Conservation (phyloP, 2,888 invertebrate species). For the Plagiodera versicolora region DNA sequence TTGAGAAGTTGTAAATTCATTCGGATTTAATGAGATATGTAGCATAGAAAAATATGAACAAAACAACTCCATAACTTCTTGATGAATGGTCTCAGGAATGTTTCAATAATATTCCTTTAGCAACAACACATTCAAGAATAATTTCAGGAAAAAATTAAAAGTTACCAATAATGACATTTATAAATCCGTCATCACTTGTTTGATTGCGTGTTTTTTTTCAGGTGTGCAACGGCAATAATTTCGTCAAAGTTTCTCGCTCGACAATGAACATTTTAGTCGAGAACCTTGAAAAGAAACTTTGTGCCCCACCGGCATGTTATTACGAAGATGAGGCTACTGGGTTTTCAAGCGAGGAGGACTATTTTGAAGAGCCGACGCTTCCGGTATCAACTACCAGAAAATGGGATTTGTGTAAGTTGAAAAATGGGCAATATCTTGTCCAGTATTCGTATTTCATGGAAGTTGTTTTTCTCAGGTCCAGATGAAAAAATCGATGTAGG, state of each 20-base stretch:
- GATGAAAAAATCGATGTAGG: conserved; percentile 51
- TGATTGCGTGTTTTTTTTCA: conserved; percentile 35
- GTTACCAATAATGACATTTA: too few relatives aligned
- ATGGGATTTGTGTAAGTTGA: conserved; percentile 49
- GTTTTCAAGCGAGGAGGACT: conserved; percentile 51
- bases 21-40: too few relatives aligned
- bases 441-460: too few relatives aligned
- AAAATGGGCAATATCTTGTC: too few relatives aligned
- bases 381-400: conserved; percentile 38
- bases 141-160: too few relatives aligned
- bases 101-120: too few relatives aligned
- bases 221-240: conserved; percentile 58
- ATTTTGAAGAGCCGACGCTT: conserved; percentile 29
- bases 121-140: too few relatives aligned
- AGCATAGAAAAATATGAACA: too few relatives aligned
- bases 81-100: too few relatives aligned
- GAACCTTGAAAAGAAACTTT: conserved; percentile 25
- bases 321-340: conserved; percentile 50
- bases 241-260: conserved; percentile 52
- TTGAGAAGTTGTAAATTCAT: too few relatives aligned
- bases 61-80: too few relatives aligned
- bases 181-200: too few relatives aligned
- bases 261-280: conserved; percentile 51
- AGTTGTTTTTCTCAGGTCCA: conserved; percentile 38
- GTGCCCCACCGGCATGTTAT: conserved; percentile 33